phyloP scores from a whole-genome alignment of 1,140 invertebrate species.

The Varroa destructor region DNA sequence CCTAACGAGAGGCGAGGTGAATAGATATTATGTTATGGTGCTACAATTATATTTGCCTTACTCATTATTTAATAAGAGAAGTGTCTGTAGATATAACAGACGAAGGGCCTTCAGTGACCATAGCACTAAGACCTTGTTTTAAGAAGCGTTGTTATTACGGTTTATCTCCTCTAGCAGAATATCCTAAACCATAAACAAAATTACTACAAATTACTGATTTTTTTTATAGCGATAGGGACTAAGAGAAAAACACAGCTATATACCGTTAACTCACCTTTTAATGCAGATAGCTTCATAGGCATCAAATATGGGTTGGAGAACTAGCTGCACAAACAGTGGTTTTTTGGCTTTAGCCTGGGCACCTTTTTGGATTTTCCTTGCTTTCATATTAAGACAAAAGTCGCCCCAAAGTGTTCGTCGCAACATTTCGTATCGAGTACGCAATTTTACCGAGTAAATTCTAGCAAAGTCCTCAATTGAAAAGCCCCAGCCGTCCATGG shows the following conservation, averaged over 20 bases:
- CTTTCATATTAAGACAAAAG: constrained; percentile 75
- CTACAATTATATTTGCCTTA: too few relatives aligned
- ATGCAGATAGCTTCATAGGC: constrained; percentile 69
- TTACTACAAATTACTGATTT: too few relatives aligned
- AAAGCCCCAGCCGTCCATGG: constrained; percentile 95
- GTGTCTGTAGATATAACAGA: too few relatives aligned
- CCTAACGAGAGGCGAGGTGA: constrained; percentile 37
- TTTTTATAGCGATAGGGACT: too few relatives aligned
- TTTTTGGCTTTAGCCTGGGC: constrained; percentile 87
- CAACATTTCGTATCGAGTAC: constrained; percentile 49
- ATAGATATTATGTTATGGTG: too few relatives aligned
- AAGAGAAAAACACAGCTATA: too few relatives aligned
- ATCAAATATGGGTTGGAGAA: constrained; percentile 84
- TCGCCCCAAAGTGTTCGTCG: constrained; percentile 85
- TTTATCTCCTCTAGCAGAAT: too few relatives aligned
- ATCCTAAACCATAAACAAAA: too few relatives aligned
- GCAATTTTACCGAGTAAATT: constrained; percentile 66
- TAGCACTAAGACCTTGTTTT: too few relatives aligned
- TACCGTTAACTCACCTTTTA: constrained; percentile 42
- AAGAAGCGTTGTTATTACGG: too few relatives aligned
- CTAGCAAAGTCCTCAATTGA: constrained; percentile 61
- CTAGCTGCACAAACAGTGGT: constrained; percentile 85
- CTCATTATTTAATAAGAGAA: too few relatives aligned
- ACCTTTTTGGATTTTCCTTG: constrained; percentile 70
- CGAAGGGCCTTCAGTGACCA: too few relatives aligned